Evolutionary conservation across 53 echinoderm and acorn worm genomes (phyloP), one percentile per base, ranked within the genome.

Genomic region (Mesocentrotus franciscanus): DNA sequence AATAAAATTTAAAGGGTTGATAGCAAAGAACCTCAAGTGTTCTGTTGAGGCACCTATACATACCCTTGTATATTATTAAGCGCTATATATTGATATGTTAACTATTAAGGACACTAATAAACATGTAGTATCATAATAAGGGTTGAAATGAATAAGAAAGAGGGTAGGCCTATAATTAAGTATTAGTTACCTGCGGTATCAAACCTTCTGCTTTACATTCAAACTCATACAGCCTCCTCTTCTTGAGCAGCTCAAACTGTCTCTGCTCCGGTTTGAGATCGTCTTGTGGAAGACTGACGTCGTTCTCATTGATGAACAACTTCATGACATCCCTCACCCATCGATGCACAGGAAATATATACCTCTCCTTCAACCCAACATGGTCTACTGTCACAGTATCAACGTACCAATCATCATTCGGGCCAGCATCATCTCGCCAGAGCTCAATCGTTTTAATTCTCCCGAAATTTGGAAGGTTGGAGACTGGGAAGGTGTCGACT

Each of bases 291-390:
- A 98, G 75, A 24, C 94, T 18, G 22, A 90, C 93, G 39, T 98
- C 98, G 89, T 91, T 96, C 58, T 95, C 93, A 20, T 92, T 96
- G 61, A 98, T 89, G 39, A 95, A 74, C 75, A 96, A 49, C 14
- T 39, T 85, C 93, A 94, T 94, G 66, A 79, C 66, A 0, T 93
- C 94, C 66, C 95, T 95, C 2, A 98, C 49, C 98, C 98, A 98
- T 16, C 98, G 96, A 79, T 98, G 95, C 18, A 98, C 90, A 34
- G 98, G 98, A 87, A 98, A 98, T 24, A 97, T 33, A 35, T 60
- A 92, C 61, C 15, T 59, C 74, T 96, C 70, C 22, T 95, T 92
- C 57, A 70, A 24, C 0, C 26, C 17, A n/a, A 66, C 60, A 26
- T 93, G 22, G 10, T 64, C 64, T 29, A 98, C 97, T 56, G 96